Base-by-base conservation (phyloP, 2,113 vertebrate genomes). In the Mesembrinibis cayennensis region DNA sequence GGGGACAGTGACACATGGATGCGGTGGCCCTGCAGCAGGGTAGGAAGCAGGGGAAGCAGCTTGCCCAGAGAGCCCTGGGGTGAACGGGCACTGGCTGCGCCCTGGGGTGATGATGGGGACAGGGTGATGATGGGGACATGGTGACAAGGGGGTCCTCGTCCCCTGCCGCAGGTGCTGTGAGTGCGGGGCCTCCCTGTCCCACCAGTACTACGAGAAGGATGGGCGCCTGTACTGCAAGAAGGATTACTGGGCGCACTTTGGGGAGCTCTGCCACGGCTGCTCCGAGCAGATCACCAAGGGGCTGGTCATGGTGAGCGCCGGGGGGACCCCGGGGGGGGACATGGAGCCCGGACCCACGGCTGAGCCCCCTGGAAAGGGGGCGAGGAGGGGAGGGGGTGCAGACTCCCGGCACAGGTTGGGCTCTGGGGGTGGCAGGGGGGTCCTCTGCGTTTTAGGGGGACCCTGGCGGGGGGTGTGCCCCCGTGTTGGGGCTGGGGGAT, bases 131-230 rank as follows among this genome's bases (percentile, higher is more conserved):
- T n/a, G 61, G 42, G 32, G 21, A 34, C 0, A 1, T 4, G 29
- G 53, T 94, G 85, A 74, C 42, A 4, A 17, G 13, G 23, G 40
- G 4, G 16, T 89, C 38, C 63, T 44, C 9, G 9, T 93, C 45
- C 47, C 63, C 19, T n/a, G 52, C 19, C 0, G 0, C 95, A 99
- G 99, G 97, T 99, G 99, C 96, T 99, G 99, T 23, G 99, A 99
- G 63, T 99, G 99, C 18, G 98, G 99, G 25, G 95, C 97, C 26
- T 99, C 98, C 14, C 98, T 99, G 66, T 99, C 99, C 15, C 99
- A 99, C 98, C 99, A 99, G 98, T 99, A 99, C 98, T 99, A 99
- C 11, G 99, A 99, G 97, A 99, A 99, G 98, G 99, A 99, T 97
- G 99, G 99, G 16, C 98, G 93, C 59, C 99, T 99, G 63, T 99